A percentile compares a stretch with the other conserved stretches of the same genome.
phyloP scores from a whole-genome alignment of 2,797 vertebrate genomes.

The Tenualosa ilisha region DNA sequence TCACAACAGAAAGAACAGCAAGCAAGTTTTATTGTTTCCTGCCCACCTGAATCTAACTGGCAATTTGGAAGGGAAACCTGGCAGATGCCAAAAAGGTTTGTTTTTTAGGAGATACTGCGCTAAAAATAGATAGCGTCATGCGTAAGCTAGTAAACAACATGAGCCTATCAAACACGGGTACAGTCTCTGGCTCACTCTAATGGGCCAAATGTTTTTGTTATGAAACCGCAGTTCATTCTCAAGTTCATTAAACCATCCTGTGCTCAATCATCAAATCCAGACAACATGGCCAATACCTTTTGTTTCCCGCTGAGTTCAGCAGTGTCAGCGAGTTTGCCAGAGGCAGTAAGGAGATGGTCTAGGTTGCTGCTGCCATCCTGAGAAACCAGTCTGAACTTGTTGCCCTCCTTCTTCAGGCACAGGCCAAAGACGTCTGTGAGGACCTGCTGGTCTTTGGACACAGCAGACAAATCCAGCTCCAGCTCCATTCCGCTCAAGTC shows the following conservation, averaged over 20 bases:
- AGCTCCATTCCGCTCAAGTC: constrained; percentile 67
- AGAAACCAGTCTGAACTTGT: constrained; percentile 83
- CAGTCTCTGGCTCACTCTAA: neutral
- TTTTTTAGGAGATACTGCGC: neutral
- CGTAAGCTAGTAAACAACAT: neutral
- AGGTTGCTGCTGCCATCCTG: constrained; percentile 82
- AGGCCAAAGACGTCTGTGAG: constrained; percentile 93
- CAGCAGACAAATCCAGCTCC: constrained; percentile 68
- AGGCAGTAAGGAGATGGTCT: constrained; percentile 75
- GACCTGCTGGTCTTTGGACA: constrained; percentile 77
- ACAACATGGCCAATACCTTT: neutral
- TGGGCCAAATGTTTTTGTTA: neutral
- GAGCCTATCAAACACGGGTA: neutral
- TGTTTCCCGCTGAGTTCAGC: neutral
- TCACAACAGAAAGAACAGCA: neutral
- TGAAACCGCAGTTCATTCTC: neutral
- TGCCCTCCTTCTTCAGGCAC: constrained; percentile 86
- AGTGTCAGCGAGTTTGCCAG: constrained; percentile 30
- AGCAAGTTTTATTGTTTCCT: neutral
- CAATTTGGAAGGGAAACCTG: neutral
- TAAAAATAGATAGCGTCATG: neutral
- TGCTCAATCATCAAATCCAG: neutral
- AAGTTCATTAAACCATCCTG: neutral
- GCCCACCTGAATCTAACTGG: neutral
- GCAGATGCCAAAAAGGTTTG: neutral